Conservation (phyloP, 2,113 vertebrate species). For the Ibidorhyncha struthersii region DNA sequence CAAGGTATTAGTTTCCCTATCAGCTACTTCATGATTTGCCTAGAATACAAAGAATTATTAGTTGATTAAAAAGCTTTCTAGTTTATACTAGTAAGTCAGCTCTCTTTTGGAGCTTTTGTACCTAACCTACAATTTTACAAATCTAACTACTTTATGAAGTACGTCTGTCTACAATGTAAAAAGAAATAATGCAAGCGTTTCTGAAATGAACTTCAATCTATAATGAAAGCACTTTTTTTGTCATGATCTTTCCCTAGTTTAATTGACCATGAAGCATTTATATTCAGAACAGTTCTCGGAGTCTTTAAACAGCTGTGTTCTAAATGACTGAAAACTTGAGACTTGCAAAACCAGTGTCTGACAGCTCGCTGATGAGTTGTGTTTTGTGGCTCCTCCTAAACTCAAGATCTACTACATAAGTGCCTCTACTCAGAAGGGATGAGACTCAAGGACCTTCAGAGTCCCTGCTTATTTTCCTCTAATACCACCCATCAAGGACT, state of each 20-base stretch:
- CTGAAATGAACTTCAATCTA: neutral
- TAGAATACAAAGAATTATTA: constrained; percentile 36
- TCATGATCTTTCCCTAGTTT: neutral
- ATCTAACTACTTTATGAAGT: neutral
- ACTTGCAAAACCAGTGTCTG: neutral
- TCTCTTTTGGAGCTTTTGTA: neutral
- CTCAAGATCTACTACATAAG: neutral
- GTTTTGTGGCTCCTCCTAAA: neutral
- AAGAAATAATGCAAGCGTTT: neutral
- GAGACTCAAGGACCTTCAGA: neutral
- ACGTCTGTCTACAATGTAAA: neutral
- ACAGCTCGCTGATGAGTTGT: neutral
- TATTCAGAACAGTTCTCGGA: neutral
- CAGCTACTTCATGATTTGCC: constrained; percentile 68
- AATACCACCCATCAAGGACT: neutral
- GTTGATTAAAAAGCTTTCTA: neutral
- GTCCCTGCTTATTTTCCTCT: neutral
- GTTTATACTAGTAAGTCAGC: neutral
- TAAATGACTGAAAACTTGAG: neutral
- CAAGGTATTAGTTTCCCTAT: constrained; percentile 85
- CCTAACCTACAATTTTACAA: neutral
- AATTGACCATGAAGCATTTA: neutral
- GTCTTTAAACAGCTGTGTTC: neutral
- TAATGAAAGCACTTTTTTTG: neutral
- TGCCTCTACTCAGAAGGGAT: neutral